Base-by-base conservation (phyloP, 2,797 vertebrate species). In the Oreonectes daqikongensis region DNA sequence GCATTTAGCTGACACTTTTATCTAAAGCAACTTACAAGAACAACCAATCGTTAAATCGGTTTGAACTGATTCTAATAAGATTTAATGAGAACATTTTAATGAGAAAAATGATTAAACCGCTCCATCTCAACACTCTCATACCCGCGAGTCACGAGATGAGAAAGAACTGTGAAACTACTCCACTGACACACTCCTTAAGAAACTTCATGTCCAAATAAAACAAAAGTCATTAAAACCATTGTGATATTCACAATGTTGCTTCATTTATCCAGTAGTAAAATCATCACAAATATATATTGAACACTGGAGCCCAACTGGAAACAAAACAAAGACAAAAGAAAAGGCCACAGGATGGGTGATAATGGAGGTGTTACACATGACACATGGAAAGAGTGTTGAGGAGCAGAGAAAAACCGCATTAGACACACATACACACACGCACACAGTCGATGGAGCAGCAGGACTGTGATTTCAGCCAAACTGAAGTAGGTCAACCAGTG, bases 401-500 rank as follows among this genome's bases (percentile, higher is more conserved):
- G 46, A 44, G 28, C 63, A 35, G 53, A 63, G 46, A 63, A 64
- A 63, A 82, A 40, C 20, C 48, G 80, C 87, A 89, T 90, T 88
- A 90, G 85, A 76, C 59, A 70, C 53, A 76, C 42, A 52, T 32
- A 73, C 75, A n/a, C n/a, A 69, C 69, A 65, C 48, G 64, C 69
- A 57, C 72, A 24, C 84, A 88, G 87, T 87, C 85, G 85, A 92
- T 85, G 79, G 85, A 87, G 73, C 82, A 71, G 80, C 87, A 87
- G 88, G 88, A 87, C 90, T 89, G 89, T 92, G 92, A 92, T 93
- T 93, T 88, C 83, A 89, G 72, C 59, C 69, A 65, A 91, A 89
- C 90, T 91, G 92, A 96, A 97, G 91, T 95, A 97, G 95, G 94
- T 97, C 95, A 97, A 94, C 92, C 92, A 91, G 93, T 94, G 93